A percentile compares a stretch with the other conserved stretches of the same genome.
Evolutionary conservation across 2,113 vertebrate species (phyloP).

Genomic region (Meriones unguiculatus): DNA sequence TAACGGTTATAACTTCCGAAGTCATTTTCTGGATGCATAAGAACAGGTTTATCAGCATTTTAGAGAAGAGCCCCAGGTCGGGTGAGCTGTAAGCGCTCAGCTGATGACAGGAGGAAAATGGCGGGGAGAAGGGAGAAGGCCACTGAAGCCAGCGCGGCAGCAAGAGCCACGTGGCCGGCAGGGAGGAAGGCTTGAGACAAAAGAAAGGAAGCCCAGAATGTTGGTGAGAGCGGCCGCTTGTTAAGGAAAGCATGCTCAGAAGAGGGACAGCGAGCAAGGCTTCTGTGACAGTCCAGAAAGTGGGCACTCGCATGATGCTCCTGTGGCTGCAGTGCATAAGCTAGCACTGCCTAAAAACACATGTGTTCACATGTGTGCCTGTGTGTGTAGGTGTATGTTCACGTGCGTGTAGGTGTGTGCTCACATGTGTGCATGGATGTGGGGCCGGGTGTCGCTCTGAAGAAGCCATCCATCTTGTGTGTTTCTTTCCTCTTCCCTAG

Average conservation of each 20-base stretch:
- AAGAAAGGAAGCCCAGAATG: background rate
- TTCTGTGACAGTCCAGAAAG: background rate
- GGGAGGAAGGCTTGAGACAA: background rate
- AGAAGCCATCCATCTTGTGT: background rate
- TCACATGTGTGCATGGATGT: background rate
- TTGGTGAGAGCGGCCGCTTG: background rate
- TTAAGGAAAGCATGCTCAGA: background rate
- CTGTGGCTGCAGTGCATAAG: background rate
- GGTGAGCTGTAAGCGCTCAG: background rate
- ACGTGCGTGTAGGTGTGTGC: too few relatives aligned
- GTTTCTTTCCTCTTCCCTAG: background rate
- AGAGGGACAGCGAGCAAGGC: too few relatives aligned
- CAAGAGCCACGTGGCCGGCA: background rate
- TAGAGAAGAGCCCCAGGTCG: background rate
- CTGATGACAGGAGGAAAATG: background rate
- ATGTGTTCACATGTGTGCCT: background rate
- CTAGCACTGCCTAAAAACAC: background rate
- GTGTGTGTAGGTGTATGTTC: background rate
- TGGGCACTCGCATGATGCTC: background rate
- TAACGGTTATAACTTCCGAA: background rate
- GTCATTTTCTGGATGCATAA: too few relatives aligned
- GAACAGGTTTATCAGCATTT: background rate
- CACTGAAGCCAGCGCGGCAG: background rate
- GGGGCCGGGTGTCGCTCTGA: background rate
- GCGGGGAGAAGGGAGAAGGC: background rate